Base-by-base conservation (phyloP, 1,140 invertebrate species). In the Diabrotica undecimpunctata region DNA sequence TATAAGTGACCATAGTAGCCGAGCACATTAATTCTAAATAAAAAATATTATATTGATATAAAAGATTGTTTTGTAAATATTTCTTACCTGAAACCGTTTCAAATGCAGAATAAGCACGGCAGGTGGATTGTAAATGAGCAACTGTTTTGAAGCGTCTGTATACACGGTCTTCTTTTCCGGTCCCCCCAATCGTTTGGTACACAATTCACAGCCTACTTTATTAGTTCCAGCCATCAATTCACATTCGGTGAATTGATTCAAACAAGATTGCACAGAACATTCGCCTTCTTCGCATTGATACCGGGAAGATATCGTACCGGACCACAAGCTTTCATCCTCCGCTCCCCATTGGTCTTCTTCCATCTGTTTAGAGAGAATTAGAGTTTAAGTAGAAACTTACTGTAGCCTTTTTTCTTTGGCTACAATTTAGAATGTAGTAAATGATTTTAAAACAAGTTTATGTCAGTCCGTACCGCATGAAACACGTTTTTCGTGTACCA, bases 81-180 rank as follows among this genome's bases (percentile, higher is more conserved):
- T 57, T 88, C 37, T 65, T 61, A 89, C 83, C 80, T 94, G 90
- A 78, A 94, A 94, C 38, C 97, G 80, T 80, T 99, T 99, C 54
- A 99, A 80, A 77, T 99, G 97, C 13, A 99, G 80, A 38, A 98
- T 98, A 0, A 99, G 83, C 64, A 98, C 88, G 5, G 94, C 89
- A 4, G 97, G 97, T 37, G 95, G 94, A 74, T 86, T 87, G 63
- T 90, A 92, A 10, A 99, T 90, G 2, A 97, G 83, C 75, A 97
- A 89, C 76, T 97, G 92, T 79, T 97, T 97, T 3, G 89, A 92
- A 41, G 95, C 94, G 77, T 93, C 91, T 1, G 91, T 95, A 75
- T 93, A 93, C 0, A 96, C 88, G 14, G 89, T 88, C 75, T 94
- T 90, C 39, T 85, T 85, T 14, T 83, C 82, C 66, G 84, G 82